These are phyloP conservation scores for Scortum barcoo DNA, from an alignment of 2,113 vertebrate species.

Conservation along the genomic window DNA sequence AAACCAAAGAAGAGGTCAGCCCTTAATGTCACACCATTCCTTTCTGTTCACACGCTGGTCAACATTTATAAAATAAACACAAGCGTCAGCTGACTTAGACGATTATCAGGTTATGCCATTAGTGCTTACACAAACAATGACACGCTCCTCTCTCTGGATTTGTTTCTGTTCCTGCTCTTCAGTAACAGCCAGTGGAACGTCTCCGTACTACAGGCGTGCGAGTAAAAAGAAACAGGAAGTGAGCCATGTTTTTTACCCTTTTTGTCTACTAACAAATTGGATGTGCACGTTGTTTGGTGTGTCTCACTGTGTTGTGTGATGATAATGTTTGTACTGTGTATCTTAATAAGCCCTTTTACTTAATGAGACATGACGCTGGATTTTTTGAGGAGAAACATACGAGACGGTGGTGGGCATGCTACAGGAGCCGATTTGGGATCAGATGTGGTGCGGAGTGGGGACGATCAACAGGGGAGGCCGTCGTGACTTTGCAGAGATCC, in stretches of 20 bases:
- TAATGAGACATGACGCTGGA: constrained; percentile 72
- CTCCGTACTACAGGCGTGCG: constrained; percentile 12
- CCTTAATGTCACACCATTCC: constrained; percentile 81
- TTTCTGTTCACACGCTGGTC: constrained; percentile 69
- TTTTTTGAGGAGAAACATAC: constrained; percentile 56
- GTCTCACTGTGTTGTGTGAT: constrained; percentile 60
- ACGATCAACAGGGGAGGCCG: constrained; percentile 40
- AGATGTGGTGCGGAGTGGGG: constrained; percentile 33
- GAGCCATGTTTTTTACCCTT: constrained; percentile 16
- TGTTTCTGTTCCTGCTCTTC: constrained; percentile 64
- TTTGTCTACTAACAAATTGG: constrained; percentile 46
- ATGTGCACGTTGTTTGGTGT: constrained; percentile 50
- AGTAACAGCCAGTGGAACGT: constrained; percentile 32
- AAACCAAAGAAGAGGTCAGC: constrained; percentile 78
- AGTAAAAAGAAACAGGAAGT: constrained; percentile 31
- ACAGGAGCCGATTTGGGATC: constrained; percentile 54
- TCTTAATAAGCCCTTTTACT: constrained; percentile 87
- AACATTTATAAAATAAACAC: constrained; percentile 51
- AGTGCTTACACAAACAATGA: constrained; percentile 49
- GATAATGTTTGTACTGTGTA: constrained; percentile 72
- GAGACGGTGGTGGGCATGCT: constrained; percentile 66
- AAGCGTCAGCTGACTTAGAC: constrained; percentile 50
- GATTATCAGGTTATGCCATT: constrained; percentile 39
- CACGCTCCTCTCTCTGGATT: constrained; percentile 52
- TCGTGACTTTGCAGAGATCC: constrained; percentile 42